A percentile compares a stretch with the other conserved stretches of the same genome.
These are phyloP conservation scores for Leptopilina drosophilae DNA, from an alignment of 2,888 invertebrate species.

Conservation along the genomic window DNA sequence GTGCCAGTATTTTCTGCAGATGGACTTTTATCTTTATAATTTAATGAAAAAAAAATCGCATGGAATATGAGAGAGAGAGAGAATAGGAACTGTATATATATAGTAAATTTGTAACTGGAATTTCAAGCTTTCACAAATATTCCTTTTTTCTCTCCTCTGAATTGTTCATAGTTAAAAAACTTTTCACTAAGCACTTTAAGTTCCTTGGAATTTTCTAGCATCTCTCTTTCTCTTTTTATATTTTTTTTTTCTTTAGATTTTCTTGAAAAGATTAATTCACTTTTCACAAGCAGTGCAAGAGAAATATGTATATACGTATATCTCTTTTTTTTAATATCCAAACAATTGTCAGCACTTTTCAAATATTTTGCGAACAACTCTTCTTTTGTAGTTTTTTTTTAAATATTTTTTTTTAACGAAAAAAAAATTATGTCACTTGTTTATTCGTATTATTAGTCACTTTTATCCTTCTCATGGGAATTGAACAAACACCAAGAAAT, in stretches of 20 bases:
- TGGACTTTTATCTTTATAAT: conserved; percentile 3
- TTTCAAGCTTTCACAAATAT: conserved; percentile 11
- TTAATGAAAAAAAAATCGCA: not conserved
- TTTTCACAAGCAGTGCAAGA: not conserved
- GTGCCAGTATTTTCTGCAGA: not conserved
- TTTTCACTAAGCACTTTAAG: conserved; percentile 26
- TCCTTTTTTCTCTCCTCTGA: not conserved
- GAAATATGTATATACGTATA: not conserved
- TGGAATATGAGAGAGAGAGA: not conserved
- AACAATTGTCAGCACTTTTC: not conserved
- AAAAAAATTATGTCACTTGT: no score
- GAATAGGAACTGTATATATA: not conserved
- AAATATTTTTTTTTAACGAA: no score
- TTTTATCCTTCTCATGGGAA: not conserved
- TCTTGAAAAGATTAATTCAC: not conserved
- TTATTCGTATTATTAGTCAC: not conserved
- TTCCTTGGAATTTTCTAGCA: not conserved
- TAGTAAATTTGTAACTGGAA: conserved; percentile 22
- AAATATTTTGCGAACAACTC: not conserved
- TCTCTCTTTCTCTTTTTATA: not conserved
- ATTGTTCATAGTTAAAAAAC: conserved; percentile 26
- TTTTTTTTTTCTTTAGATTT: not conserved
- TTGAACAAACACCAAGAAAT: not conserved
- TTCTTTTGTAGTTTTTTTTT: not conserved
- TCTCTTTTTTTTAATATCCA: not conserved